A percentile compares a stretch with the other conserved stretches of the same genome.
Evolutionary conservation across 1,140 invertebrate genomes (phyloP).

Genomic region (Phthorimaea operculella): DNA sequence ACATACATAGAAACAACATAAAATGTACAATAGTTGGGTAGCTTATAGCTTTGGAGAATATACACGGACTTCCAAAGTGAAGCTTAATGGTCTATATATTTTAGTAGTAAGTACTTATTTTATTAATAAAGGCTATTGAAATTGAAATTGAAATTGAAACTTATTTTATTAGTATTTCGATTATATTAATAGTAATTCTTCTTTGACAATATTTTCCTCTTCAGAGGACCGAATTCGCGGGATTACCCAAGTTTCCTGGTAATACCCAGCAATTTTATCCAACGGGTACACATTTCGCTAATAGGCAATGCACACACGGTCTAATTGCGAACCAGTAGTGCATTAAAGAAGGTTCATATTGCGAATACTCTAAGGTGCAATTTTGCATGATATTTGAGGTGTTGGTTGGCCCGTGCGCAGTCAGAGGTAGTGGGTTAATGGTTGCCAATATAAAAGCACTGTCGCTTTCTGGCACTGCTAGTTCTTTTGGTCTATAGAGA

Average conservation of each 20-base stretch:
- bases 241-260: constrained; percentile 49
- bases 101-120: no score
- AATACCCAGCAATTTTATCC: constrained; percentile 32
- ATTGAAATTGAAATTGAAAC: no score
- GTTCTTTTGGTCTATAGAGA: constrained; percentile 57
- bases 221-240: constrained; percentile 1
- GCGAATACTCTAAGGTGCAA: constrained; percentile 28
- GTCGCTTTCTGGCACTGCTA: constrained; percentile 58
- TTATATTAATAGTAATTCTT: no score
- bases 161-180: no score
- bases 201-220: background rate
- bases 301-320: constrained; percentile 14
- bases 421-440: constrained; percentile 54
- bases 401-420: constrained; percentile 31
- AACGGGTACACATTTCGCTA: constrained; percentile 18
- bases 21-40: no score
- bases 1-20: no score
- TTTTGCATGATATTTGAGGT: constrained; percentile 21
- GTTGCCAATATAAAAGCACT: constrained; percentile 59
- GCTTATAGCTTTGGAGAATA: no score
- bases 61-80: no score
- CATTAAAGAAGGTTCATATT: constrained; percentile 24
- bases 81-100: no score
- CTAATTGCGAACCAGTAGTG: background rate
- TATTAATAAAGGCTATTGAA: no score